Evolutionary conservation across 2,113 vertebrate genomes (phyloP), one percentile per base, ranked within the genome.

Genomic region (Neogale vison): DNA sequence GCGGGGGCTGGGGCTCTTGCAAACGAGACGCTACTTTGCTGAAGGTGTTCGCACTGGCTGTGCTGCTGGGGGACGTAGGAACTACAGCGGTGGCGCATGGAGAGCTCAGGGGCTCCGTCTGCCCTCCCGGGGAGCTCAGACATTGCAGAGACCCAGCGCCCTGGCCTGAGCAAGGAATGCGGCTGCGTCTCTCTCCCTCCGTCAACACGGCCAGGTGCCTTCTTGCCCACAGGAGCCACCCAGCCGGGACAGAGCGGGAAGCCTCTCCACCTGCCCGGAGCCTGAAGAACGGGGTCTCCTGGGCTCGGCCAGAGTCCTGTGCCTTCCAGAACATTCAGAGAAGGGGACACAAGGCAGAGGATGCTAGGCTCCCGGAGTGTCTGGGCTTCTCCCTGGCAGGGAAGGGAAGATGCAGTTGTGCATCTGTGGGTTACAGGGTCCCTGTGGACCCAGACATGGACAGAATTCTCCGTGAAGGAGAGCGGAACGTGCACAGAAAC

Each of bases 111-210:
- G 6, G 1, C 3, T 6, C 5, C 4, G 0, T 2, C 6, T 17
- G n/a, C 10, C 42, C 26, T 76, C 29, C 45, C 93, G n/a, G 10
- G 36, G 42, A 0, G 79, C 10, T 81, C 55, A 82, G 24, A 84
- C 1, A 10, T 14, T 29, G 42, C 34, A 3, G 6, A 1, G 4
- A 17, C 9, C 34, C 4, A 7, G 12, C 0, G 7, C 36, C 34
- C 36, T 9, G 0, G 3, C 14, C 23, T 0, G 76, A 36, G 10
- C 0, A 0, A 12, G n/a, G 45, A 24, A 1, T 2, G 2, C 6
- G 13, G 65, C 81, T 1, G 0, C 10, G 1, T 18, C 0, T 55
- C 0, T 55, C 34, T 21, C 57, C 36, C 12, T 55, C 15, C 47
- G 21, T 8, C 31, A 15, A 12, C 7, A 3, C 21, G 20, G 6